Base-by-base conservation (phyloP, 2,888 invertebrate genomes). In the Byasa hedistus region DNA sequence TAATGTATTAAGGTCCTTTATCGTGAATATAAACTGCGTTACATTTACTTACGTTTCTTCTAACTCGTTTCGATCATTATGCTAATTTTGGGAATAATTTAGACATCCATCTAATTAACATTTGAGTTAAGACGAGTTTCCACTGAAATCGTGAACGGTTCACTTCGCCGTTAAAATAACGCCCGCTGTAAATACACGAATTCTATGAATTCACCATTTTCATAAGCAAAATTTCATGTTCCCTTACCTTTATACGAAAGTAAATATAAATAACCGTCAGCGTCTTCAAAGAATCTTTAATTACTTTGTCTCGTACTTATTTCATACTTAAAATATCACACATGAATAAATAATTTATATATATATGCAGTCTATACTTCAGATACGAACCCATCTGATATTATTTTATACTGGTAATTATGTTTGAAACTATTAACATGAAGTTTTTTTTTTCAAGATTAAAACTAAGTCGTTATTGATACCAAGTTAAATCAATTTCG, bases 311-410 rank as follows among this genome's bases (percentile, higher is more conserved):
- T 52, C 48, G 54, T 54, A 58, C 59, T 55, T 63, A 66, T 54
- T 15, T 0, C n/a, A 32, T 32, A 32, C 58, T 51, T 58, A 66
- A 54, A 66, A 51, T 66, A 66, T 66, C 63, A 66, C 67, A 68
- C 63, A 60, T 64, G 39, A 61, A 68, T 61, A 61, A 68, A 68
- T 57, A 67, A 67, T 24, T 66, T 67, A 64, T 64, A 60, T 59
- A 64, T 64, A 67, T 67, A 63, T 44, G 44, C 66, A 63, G 52
- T 57, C 56, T 67, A 55, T 55, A 12, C 12, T 59, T 51, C 19
- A 52, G 62, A 62, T 62, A 54, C 54, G 17, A 17, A 36, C 52
- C 10, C 15, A 32, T 32, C 8, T 32, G 10, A 44, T 44, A 17
- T 52, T 1, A 39, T 58, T 39, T n/a, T 58, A 51, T 63, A 15